These are phyloP conservation scores for Ophion slaviceki DNA, from an alignment of 2,888 invertebrate genomes.

Conservation along the genomic window DNA sequence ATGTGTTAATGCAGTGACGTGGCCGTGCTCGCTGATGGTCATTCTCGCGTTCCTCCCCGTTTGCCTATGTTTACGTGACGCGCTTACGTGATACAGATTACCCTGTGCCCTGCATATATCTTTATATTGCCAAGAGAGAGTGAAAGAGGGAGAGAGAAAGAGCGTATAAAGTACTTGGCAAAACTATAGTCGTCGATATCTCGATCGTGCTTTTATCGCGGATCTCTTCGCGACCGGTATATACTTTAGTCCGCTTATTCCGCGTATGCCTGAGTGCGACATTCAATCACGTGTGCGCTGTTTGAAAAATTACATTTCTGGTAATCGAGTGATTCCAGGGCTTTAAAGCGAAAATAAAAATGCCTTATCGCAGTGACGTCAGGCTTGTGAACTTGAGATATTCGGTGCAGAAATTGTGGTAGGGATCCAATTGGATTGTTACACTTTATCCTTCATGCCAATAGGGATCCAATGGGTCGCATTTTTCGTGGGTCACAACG, in stretches of 20 bases:
- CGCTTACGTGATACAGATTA: constrained; percentile 55
- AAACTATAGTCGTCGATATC: constrained; percentile 39
- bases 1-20: constrained; percentile 58
- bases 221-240: constrained; percentile 4
- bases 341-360: neutral
- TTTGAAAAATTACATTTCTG: constrained; percentile 22
- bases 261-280: neutral
- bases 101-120: constrained; percentile 3
- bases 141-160: neutral
- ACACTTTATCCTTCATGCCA: no score
- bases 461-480: no score
- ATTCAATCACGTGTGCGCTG: constrained; percentile 3
- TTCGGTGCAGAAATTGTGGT: neutral
- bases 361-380: constrained; percentile 8
- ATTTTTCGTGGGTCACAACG: no score
- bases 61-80: constrained; percentile 59
- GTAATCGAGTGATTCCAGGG: neutral
- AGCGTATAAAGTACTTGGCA: constrained; percentile 9
- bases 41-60: constrained; percentile 20
- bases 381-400: neutral
- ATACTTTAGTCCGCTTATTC: neutral
- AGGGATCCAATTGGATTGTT: neutral
- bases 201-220: constrained; percentile 44
- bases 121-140: constrained; percentile 3
- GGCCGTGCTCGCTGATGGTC: constrained; percentile 34